Conservation (phyloP, 2,888 invertebrate genomes). For the Mimumesa dahlbomi region DNA sequence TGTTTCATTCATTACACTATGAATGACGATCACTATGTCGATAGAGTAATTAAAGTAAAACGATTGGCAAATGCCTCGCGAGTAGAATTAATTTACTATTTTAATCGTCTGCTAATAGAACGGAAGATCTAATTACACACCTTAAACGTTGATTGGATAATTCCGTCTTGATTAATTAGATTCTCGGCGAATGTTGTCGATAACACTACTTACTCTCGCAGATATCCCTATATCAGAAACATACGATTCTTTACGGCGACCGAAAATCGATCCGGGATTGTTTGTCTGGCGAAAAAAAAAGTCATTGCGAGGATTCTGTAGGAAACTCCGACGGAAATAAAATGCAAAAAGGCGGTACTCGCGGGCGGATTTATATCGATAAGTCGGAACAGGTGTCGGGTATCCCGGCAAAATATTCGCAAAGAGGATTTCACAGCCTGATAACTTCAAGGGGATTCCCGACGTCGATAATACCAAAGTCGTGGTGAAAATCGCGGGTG, state of each 20-base stretch:
- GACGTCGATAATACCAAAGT: slow-evolving; percentile 22
- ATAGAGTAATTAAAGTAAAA: background rate
- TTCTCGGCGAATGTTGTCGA: background rate
- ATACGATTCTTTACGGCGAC: no score
- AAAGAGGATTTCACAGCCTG: slow-evolving; percentile 48
- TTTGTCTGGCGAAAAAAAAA: no score
- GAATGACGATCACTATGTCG: no score
- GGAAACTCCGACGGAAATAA: slow-evolving; percentile 12
- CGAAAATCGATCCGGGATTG: no score
- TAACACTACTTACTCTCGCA: background rate
- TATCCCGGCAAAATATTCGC: slow-evolving; percentile 49
- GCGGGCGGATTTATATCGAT: slow-evolving; percentile 47
- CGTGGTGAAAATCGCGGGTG: slow-evolving; percentile 8
- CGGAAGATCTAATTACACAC: background rate
- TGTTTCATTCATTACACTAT: no score
- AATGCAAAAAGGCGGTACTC: background rate
- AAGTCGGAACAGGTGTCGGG: slow-evolving; percentile 53
- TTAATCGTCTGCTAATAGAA: background rate
- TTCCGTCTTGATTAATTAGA: background rate
- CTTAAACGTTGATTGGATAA: background rate
- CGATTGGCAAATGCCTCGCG: background rate
- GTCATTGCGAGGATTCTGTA: no score
- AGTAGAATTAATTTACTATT: background rate
- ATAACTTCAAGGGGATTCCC: slow-evolving; percentile 40
- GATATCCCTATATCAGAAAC: background rate